Evolutionary conservation across 1,140 invertebrate species (phyloP).

Genomic region (Dysdera silvatica): DNA sequence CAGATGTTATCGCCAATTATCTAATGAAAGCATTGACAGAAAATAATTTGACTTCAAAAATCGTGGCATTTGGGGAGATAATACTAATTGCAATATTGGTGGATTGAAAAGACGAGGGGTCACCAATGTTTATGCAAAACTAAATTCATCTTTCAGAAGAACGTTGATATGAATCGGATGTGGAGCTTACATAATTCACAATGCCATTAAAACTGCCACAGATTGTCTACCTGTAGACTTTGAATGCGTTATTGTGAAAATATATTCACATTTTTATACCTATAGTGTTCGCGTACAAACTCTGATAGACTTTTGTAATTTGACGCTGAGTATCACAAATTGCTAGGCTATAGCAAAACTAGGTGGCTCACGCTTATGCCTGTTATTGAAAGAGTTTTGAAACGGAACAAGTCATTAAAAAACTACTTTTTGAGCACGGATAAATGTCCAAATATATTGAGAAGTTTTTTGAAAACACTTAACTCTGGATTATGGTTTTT

Average conservation of each 20-base stretch:
- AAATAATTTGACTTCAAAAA: constrained; percentile 1
- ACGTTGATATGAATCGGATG: constrained; percentile 4
- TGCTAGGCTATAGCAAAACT: constrained; percentile 34
- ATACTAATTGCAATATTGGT: background rate
- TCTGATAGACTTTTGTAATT: constrained; percentile 38
- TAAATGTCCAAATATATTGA: constrained; percentile 11
- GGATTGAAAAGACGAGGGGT: background rate
- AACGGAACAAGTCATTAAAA: constrained; percentile 10
- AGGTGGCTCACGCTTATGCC: constrained; percentile 34
- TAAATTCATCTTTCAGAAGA: background rate
- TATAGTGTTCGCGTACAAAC: constrained; percentile 35
- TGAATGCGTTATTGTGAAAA: constrained; percentile 37
- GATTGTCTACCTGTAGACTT: constrained; percentile 37
- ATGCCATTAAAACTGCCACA: constrained; percentile 15
- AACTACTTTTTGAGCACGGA: constrained; percentile 11
- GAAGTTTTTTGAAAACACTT: too few relatives aligned
- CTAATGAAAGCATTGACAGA: background rate
- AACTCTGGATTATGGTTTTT: too few relatives aligned
- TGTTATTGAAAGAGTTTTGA: constrained; percentile 27
- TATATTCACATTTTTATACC: constrained; percentile 38
- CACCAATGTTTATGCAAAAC: constrained; percentile 2
- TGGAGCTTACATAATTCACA: constrained; percentile 8
- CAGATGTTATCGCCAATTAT: background rate
- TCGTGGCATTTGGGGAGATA: background rate
- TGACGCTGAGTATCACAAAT: constrained; percentile 31